A percentile compares a stretch with the other conserved stretches of the same genome.
phyloP scores from a whole-genome alignment of 1,140 invertebrate genomes.

The Ylistrum balloti region DNA sequence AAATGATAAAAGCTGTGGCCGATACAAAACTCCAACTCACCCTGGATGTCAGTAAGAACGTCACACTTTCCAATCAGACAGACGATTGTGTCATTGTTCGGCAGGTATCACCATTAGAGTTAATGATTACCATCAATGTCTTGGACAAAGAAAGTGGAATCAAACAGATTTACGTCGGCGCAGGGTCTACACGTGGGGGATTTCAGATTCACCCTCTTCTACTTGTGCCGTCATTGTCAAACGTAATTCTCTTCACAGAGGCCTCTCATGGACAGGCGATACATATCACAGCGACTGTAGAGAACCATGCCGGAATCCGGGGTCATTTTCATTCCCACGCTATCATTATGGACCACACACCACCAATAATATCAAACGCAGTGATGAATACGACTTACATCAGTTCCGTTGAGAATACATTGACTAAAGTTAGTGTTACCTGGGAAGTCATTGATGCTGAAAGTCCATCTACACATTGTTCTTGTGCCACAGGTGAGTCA shows the following conservation, averaged over 20 bases:
- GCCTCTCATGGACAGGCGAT: slow-evolving; percentile 55
- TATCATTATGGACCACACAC: slow-evolving; percentile 59
- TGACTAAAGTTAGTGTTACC: not conserved
- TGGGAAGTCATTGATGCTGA: slow-evolving; percentile 60
- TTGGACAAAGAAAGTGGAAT: slow-evolving; percentile 62
- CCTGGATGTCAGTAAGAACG: not conserved
- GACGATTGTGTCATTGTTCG: slow-evolving; percentile 24
- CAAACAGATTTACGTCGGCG: slow-evolving; percentile 47
- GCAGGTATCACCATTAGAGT: slow-evolving; percentile 53
- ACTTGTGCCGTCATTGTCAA: slow-evolving; percentile 8
- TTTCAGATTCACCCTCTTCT: slow-evolving; percentile 53
- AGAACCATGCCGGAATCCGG: slow-evolving; percentile 58
- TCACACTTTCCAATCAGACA: not conserved
- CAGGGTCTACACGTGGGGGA: slow-evolving; percentile 58
- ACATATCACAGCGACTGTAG: slow-evolving; percentile 48
- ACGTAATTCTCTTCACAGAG: slow-evolving; percentile 50
- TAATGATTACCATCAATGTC: slow-evolving; percentile 54
- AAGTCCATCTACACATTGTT: slow-evolving; percentile 55
- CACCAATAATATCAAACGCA: slow-evolving; percentile 48
- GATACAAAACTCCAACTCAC: not conserved
- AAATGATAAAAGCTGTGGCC: not conserved
- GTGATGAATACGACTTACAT: slow-evolving; percentile 47
- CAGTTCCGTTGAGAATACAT: not conserved
- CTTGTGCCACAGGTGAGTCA: slow-evolving; percentile 52
- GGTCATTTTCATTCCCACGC: slow-evolving; percentile 53